phyloP scores from a whole-genome alignment of 2,113 vertebrate species.

The Ginglymostoma cirratum region DNA sequence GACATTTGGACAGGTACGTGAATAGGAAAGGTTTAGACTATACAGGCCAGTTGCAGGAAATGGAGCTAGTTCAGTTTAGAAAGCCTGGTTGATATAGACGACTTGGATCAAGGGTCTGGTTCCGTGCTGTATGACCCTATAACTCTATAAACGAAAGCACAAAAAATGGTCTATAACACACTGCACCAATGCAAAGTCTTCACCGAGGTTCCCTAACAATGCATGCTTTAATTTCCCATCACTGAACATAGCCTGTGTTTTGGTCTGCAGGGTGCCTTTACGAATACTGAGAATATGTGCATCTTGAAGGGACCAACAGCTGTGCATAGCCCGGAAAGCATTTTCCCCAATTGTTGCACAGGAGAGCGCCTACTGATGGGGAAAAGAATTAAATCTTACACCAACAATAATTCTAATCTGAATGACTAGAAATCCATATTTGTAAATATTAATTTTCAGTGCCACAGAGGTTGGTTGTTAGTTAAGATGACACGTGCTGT shows the following conservation, averaged over 20 bases:
- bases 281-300: neutral
- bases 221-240: neutral
- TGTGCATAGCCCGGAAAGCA: neutral
- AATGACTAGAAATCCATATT: neutral
- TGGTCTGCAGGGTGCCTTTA: neutral
- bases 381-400: neutral
- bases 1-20: too few relatives aligned
- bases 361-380: too few relatives aligned
- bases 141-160: neutral
- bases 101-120: too few relatives aligned
- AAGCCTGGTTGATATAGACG: too few relatives aligned
- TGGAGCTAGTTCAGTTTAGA: too few relatives aligned
- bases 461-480: neutral
- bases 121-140: too few relatives aligned
- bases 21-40: too few relatives aligned
- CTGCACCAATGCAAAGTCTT: neutral
- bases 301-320: neutral
- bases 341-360: too few relatives aligned
- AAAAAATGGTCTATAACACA: neutral
- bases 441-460: neutral
- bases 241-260: neutral
- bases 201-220: neutral
- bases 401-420: neutral
- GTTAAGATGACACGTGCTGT: neutral
- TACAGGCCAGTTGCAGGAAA: too few relatives aligned